These are phyloP conservation scores for Dicycla oo DNA, from an alignment of 2,888 invertebrate genomes.

Conservation along the genomic window DNA sequence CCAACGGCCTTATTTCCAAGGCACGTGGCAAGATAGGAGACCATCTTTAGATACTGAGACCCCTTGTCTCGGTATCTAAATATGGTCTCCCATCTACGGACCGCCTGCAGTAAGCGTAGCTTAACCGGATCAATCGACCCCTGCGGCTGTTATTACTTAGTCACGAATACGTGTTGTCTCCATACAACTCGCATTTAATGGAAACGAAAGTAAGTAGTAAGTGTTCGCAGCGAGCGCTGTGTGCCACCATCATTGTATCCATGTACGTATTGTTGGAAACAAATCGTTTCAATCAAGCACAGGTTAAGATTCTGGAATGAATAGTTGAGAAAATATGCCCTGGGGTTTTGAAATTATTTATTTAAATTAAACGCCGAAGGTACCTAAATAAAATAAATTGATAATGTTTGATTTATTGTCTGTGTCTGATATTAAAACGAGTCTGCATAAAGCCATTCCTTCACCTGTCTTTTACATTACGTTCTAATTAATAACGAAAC, in stretches of 20 bases:
- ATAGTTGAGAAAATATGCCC: not conserved
- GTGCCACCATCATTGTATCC: conserved; percentile 7
- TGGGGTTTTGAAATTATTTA: not conserved
- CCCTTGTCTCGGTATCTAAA: too few relatives aligned
- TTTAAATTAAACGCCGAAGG: not conserved
- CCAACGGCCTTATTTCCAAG: too few relatives aligned
- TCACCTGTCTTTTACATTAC: not conserved
- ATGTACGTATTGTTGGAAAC: conserved; percentile 27
- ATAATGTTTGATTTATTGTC: too few relatives aligned
- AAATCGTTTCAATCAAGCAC: conserved; percentile 12
- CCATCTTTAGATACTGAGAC: too few relatives aligned
- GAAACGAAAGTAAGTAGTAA: conserved; percentile 23
- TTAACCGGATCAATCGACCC: too few relatives aligned
- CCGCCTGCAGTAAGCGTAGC: too few relatives aligned
- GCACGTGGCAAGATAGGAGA: too few relatives aligned
- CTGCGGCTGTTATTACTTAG: too few relatives aligned
- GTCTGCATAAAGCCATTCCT: too few relatives aligned
- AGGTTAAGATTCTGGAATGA: conserved; percentile 13
- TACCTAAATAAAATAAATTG: not conserved
- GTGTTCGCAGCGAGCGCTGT: conserved; percentile 7
- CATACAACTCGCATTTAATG: conserved; percentile 16
- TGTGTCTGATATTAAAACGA: not conserved
- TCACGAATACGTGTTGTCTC: too few relatives aligned
- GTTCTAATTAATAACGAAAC: conserved; percentile 8
- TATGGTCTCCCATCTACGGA: too few relatives aligned